These are phyloP conservation scores for Pelusios castaneus DNA, from an alignment of 2,113 vertebrate genomes.

Conservation along the genomic window DNA sequence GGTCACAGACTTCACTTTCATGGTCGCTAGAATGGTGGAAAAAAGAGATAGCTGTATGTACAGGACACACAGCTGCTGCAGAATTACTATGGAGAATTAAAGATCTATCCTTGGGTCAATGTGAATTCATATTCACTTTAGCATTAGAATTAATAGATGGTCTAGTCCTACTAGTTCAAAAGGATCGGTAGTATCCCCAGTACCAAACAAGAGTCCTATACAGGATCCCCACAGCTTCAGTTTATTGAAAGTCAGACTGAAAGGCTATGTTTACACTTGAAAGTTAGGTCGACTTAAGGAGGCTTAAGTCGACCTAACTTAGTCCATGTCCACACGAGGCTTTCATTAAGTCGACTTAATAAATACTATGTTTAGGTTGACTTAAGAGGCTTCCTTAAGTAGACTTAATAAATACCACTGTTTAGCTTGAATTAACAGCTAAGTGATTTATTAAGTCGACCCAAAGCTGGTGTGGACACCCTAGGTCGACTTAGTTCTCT, in stretches of 20 bases:
- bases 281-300: too few relatives aligned
- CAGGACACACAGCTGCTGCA: background rate
- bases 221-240: background rate
- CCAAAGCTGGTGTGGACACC: too few relatives aligned
- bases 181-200: background rate
- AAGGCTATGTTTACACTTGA: too few relatives aligned
- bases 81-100: background rate
- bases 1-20: conserved; percentile 15
- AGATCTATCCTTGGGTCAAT: background rate
- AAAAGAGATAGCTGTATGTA: background rate
- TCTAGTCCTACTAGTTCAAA: rapidly evolving
- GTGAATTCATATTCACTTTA: rapidly evolving
- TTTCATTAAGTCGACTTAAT: too few relatives aligned
- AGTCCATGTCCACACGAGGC: too few relatives aligned
- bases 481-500: too few relatives aligned
- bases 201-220: rapidly evolving
- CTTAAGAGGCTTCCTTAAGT: too few relatives aligned
- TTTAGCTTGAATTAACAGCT: too few relatives aligned
- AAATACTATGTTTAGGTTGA: too few relatives aligned
- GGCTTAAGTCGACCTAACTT: too few relatives aligned
- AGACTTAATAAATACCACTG: too few relatives aligned
- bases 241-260: background rate
- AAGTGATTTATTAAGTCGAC: too few relatives aligned
- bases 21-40: background rate
- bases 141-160: rapidly evolving